Evolutionary conservation across 2,797 vertebrate genomes (phyloP).

Genomic region (Hapalemur alaotrensis): DNA sequence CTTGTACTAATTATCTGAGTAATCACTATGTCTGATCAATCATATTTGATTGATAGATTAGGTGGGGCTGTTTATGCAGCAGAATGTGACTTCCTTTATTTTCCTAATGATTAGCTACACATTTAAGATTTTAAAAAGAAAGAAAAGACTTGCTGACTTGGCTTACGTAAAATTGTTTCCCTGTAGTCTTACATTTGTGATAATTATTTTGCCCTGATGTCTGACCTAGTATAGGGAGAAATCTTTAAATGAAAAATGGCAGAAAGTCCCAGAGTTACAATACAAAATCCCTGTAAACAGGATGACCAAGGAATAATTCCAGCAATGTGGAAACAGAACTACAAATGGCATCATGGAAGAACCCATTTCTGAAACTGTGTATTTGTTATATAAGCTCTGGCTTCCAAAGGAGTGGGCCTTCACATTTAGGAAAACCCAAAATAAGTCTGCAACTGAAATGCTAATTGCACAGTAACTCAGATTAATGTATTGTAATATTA

Average conservation of each 20-base stretch:
- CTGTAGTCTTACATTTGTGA: conserved; percentile 69
- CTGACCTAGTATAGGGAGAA: conserved; percentile 58
- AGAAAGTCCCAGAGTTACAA: conserved; percentile 40
- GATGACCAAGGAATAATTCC: conserved; percentile 68
- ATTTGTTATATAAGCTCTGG: conserved; percentile 73
- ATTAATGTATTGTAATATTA: conserved; percentile 89
- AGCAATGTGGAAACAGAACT: conserved; percentile 72
- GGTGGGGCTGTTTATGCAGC: conserved; percentile 80
- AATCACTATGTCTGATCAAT: conserved; percentile 84
- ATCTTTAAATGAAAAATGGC: conserved; percentile 38
- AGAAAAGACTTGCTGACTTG: conserved; percentile 65
- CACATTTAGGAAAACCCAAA: conserved; percentile 79
- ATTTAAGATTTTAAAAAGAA: conserved; percentile 63
- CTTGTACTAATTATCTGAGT: conserved; percentile 82
- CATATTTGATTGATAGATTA: conserved; percentile 82
- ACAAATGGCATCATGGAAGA: conserved; percentile 69
- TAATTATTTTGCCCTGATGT: conserved; percentile 75
- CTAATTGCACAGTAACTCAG: conserved; percentile 87
- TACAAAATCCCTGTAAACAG: conserved; percentile 42
- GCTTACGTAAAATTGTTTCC: conserved; percentile 79
- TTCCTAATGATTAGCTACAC: conserved; percentile 77
- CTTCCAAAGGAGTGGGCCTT: conserved; percentile 56
- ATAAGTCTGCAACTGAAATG: conserved; percentile 77
- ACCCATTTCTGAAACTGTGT: conserved; percentile 65
- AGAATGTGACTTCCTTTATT: conserved; percentile 77